Conservation (phyloP, 2,797 vertebrate species). For the Anisognathus igniventris region DNA sequence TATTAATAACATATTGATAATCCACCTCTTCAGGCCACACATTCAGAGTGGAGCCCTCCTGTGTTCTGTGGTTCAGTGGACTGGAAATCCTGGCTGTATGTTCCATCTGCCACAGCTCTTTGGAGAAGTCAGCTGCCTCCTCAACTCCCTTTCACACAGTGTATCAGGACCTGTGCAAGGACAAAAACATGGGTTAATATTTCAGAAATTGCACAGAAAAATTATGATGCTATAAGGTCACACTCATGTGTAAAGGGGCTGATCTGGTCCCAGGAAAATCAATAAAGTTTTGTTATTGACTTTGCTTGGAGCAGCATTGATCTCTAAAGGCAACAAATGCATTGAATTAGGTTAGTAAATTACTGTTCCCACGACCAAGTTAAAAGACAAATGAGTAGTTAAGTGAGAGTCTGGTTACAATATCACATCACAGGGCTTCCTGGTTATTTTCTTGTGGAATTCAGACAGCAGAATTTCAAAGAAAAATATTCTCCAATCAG, state of each 20-base stretch:
- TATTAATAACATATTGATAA: conserved; percentile 20
- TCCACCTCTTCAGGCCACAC: not conserved
- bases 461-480: conserved; percentile 8
- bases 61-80: not conserved
- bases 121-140: not conserved
- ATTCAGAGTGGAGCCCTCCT: conserved; percentile 22
- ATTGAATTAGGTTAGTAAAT: conserved; percentile 68
- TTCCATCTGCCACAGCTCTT: not conserved
- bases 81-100: not conserved
- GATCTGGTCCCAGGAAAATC: not conserved
- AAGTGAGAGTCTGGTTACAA: conserved; percentile 58
- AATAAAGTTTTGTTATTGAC: conserved; percentile 1
- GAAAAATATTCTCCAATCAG: not conserved
- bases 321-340: conserved; percentile 31
- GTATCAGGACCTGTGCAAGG: not conserved
- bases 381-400: conserved; percentile 62
- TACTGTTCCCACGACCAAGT: conserved; percentile 60
- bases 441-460: conserved; percentile 57
- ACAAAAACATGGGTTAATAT: not conserved
- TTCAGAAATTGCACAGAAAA: not conserved
- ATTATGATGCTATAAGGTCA: not conserved
- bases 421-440: conserved; percentile 35
- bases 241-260: not conserved
- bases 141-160: not conserved
- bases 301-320: not conserved